These are phyloP conservation scores for Galaxias olidus DNA, from an alignment of 2,797 vertebrate genomes.

Conservation along the genomic window DNA sequence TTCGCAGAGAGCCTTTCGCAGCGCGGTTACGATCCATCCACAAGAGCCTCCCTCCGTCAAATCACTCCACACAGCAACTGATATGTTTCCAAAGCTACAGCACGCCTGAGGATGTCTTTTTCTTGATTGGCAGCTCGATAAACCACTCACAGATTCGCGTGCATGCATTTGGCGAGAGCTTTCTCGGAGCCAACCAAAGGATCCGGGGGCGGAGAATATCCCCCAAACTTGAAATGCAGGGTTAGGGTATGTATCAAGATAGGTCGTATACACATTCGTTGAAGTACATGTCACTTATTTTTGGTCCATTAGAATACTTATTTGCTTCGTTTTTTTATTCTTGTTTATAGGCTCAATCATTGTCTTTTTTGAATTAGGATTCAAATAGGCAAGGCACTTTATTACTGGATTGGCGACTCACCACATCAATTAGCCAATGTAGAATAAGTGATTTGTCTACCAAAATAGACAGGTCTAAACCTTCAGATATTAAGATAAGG, in stretches of 20 bases:
- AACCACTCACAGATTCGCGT: slow-evolving; percentile 72
- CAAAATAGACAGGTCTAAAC: too few relatives aligned
- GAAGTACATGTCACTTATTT: too few relatives aligned
- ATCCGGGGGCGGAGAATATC: slow-evolving; percentile 67
- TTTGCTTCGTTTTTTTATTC: too few relatives aligned
- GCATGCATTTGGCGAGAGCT: slow-evolving; percentile 43
- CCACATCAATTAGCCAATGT: too few relatives aligned
- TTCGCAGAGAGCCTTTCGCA: slow-evolving; percentile 56
- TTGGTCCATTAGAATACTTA: too few relatives aligned
- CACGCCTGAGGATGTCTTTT: slow-evolving; percentile 71
- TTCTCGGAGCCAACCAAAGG: slow-evolving; percentile 73
- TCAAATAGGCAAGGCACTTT: too few relatives aligned
- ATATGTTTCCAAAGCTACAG: slow-evolving; percentile 67
- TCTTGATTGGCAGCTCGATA: slow-evolving; percentile 75
- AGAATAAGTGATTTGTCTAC: too few relatives aligned
- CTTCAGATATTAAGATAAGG: too few relatives aligned
- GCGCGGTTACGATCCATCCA: slow-evolving; percentile 70
- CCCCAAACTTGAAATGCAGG: slow-evolving; percentile 56
- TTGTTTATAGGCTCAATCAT: too few relatives aligned
- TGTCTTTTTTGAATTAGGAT: too few relatives aligned
- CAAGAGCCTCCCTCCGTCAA: slow-evolving; percentile 74
- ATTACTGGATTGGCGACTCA: too few relatives aligned
- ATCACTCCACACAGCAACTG: slow-evolving; percentile 80
- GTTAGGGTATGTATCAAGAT: slow-evolving; percentile 14
- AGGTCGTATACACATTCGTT: background rate